phyloP scores from a whole-genome alignment of 2,888 invertebrate genomes.

The Cryptophagus acutangulus region DNA sequence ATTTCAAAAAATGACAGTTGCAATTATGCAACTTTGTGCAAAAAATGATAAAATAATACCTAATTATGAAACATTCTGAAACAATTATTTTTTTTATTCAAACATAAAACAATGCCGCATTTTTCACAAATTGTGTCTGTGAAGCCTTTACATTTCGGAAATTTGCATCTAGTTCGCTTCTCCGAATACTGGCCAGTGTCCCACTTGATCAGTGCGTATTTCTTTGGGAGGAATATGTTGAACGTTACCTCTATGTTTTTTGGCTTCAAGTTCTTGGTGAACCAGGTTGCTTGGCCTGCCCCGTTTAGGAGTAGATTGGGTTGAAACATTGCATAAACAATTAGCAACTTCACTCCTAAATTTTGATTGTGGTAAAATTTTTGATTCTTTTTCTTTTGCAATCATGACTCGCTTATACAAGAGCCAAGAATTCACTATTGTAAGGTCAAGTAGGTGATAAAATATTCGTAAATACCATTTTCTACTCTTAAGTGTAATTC shows the following conservation, averaged over 20 bases:
- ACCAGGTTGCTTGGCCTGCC: not conserved
- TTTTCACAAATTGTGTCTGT: constrained; percentile 16
- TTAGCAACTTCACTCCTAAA: not conserved
- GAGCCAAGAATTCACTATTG: not conserved
- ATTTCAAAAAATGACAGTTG: too few relatives aligned
- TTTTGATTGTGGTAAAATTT: not conserved
- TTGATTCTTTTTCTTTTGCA: not conserved
- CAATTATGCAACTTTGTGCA: too few relatives aligned
- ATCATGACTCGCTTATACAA: not conserved
- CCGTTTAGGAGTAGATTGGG: not conserved
- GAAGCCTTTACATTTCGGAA: constrained; percentile 17
- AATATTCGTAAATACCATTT: not conserved
- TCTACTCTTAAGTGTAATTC: not conserved
- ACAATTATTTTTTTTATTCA: constrained; percentile 21
- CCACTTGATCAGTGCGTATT: constrained; percentile 13
- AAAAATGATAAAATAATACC: too few relatives aligned
- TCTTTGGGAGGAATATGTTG: constrained; percentile 13
- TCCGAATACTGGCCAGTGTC: constrained; percentile 13
- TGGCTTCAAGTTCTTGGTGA: not conserved
- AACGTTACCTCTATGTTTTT: not conserved
- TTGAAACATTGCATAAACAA: not conserved
- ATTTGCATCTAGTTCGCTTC: constrained; percentile 15
- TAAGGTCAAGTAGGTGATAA: not conserved
- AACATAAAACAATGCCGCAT: constrained; percentile 15
- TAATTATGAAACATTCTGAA: constrained; percentile 12